Evolutionary conservation across 2,113 vertebrate genomes (phyloP), one percentile per base, ranked within the genome.

Genomic region (Lasiurus borealis): DNA sequence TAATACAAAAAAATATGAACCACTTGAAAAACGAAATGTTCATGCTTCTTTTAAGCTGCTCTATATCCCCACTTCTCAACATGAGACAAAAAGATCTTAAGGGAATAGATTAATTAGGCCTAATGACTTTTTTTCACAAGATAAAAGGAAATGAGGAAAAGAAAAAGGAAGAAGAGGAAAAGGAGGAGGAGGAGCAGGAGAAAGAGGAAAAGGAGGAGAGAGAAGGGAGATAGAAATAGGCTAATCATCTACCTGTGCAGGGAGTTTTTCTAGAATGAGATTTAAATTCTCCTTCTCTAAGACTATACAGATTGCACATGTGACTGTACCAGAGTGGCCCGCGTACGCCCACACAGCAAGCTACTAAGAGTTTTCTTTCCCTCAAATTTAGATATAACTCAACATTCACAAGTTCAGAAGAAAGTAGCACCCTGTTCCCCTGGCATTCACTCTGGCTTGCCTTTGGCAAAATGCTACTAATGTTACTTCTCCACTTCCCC

Each of bases 391-490:
- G 92, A 76, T 34, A 69, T 46, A 86, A 29, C 64, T 93, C 69
- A 84, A 73, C 90, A 95, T 52, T 75, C 71, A 54, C 46, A 86
- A 89, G 90, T 94, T 95, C 76, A 93, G 80, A 95, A 66, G 15
- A 13, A 91, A 89, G 72, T 34, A 89, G 59, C 66, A 94, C 90
- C 82, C 73, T 44, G 11, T 23, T 92, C 71, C 81, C 75, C 34
- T 92, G 95, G 85, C 80, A 76, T 90, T 95, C 36, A 66, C 44
- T 54, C 36, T 91, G 59, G 46, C 18, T 95, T 96, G 96, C 95
- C 95, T 94, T 87, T 94, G 96, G 96, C 83, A 95, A 97, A 96
- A 96, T 86, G 92, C 92, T 94, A 64, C 83, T 95, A 96, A 31
- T 31, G 16, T 44, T 46, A 64, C 86, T 96, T 44, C 64, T 68